Evolutionary conservation across 2,888 invertebrate genomes (phyloP).

Genomic region (Tetragonula carbonaria): DNA sequence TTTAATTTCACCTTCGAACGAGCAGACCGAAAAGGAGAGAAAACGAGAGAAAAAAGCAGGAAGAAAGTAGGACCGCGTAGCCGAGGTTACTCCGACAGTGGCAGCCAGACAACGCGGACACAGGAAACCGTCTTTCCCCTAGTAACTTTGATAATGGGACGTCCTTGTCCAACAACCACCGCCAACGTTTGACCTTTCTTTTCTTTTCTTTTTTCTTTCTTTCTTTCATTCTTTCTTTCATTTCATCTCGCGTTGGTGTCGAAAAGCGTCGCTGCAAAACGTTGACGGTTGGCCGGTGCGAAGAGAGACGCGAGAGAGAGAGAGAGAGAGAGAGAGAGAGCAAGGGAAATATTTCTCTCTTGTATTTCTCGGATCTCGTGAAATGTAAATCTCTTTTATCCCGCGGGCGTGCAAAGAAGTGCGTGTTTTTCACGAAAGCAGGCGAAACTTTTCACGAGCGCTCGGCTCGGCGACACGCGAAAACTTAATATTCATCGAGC

Average conservation of each 20-base stretch:
- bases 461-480: too few species aligned
- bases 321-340: neutral
- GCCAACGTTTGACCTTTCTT: slow-evolving; percentile 21
- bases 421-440: slow-evolving; percentile 34
- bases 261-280: neutral
- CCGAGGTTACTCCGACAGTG: slow-evolving; percentile 4
- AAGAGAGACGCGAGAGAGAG: neutral
- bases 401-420: slow-evolving; percentile 50
- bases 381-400: slow-evolving; percentile 68
- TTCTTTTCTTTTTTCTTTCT: slow-evolving; percentile 14
- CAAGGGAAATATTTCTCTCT: slow-evolving; percentile 61
- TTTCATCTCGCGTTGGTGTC: neutral
- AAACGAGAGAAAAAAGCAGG: neutral
- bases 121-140: neutral
- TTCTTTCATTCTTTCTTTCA: slow-evolving; percentile 6
- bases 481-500: neutral
- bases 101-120: slow-evolving; percentile 4
- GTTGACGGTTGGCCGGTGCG: slow-evolving; percentile 26
- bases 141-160: neutral
- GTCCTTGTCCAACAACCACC: slow-evolving; percentile 6
- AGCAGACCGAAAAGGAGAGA: slow-evolving; percentile 7
- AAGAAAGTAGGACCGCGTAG: neutral
- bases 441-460: slow-evolving; percentile 13
- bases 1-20: slow-evolving; percentile 69
- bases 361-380: slow-evolving; percentile 52